Percentiles rank a stretch among this genome's conserved stretches.
phyloP scores from a whole-genome alignment of 2,797 vertebrate genomes.

The Lutjanus campechanus region DNA sequence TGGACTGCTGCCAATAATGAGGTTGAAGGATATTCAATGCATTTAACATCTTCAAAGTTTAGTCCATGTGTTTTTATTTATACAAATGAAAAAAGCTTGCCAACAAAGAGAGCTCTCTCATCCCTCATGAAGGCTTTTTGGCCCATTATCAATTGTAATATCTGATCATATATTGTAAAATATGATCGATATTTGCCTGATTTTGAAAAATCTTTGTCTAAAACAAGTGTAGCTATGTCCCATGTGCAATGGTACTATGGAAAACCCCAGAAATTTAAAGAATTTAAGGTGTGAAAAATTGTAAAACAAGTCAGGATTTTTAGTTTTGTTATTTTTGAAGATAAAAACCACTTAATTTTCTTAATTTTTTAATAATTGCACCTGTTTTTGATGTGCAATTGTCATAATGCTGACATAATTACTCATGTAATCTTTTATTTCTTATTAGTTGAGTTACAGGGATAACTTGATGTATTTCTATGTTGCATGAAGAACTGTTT shows the following conservation, averaged over 20 bases:
- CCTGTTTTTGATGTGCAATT: slow-evolving; percentile 75
- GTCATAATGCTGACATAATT: slow-evolving; percentile 67
- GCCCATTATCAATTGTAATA: slow-evolving; percentile 29
- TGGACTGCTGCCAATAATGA: slow-evolving; percentile 51
- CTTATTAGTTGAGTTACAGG: slow-evolving; percentile 82
- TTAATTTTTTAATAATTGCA: slow-evolving; percentile 71
- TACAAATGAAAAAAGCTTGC: slow-evolving; percentile 21
- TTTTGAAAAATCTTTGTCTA: slow-evolving; percentile 23
- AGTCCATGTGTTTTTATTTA: slow-evolving; percentile 24
- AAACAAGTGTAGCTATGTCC: slow-evolving; percentile 22
- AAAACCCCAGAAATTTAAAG: slow-evolving; percentile 20
- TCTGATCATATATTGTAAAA: slow-evolving; percentile 23
- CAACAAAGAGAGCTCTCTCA: slow-evolving; percentile 24
- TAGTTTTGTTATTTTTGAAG: slow-evolving; percentile 56
- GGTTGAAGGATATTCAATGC: slow-evolving; percentile 6
- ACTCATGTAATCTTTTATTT: slow-evolving; percentile 74
- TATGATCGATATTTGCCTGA: slow-evolving; percentile 32
- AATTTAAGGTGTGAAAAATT: slow-evolving; percentile 49
- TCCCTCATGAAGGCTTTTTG: slow-evolving; percentile 13
- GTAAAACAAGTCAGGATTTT: slow-evolving; percentile 52
- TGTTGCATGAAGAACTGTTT: slow-evolving; percentile 90
- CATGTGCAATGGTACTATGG: slow-evolving; percentile 43
- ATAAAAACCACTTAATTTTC: slow-evolving; percentile 41
- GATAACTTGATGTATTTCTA: slow-evolving; percentile 88
- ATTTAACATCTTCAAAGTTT: slow-evolving; percentile 28